Evolutionary conservation across 2,888 invertebrate genomes (phyloP).

Genomic region (Pseudeuparius sepicola): DNA sequence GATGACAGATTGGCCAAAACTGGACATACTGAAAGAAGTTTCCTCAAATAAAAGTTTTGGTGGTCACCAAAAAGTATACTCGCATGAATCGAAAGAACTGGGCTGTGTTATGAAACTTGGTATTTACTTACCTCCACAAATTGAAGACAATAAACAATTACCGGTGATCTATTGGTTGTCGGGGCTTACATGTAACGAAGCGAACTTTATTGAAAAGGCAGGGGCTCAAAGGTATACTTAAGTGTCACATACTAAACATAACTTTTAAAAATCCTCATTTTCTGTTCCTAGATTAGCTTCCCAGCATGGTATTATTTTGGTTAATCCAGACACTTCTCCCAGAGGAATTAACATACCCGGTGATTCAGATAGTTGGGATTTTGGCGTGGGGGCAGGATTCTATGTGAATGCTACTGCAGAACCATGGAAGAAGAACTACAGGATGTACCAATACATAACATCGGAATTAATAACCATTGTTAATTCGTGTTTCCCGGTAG

Average conservation of each 20-base stretch:
- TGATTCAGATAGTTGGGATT: conserved; percentile 87
- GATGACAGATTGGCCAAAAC: too few species aligned
- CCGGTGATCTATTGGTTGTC: conserved; percentile 89
- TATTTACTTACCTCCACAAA: conserved; percentile 76
- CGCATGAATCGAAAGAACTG: conserved; percentile 66
- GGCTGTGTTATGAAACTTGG: conserved; percentile 92
- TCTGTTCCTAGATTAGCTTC: conserved; percentile 57
- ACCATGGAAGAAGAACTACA: conserved; percentile 89
- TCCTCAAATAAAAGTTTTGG: conserved; percentile 67
- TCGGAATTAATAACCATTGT: conserved; percentile 71
- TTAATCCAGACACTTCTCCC: conserved; percentile 95
- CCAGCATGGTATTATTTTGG: conserved; percentile 73
- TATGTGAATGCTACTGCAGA: conserved; percentile 85
- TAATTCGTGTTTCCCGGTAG: conserved; percentile 60
- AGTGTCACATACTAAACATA: neutral
- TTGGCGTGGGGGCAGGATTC: conserved; percentile 92
- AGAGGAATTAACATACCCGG: conserved; percentile 81
- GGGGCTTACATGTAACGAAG: conserved; percentile 87
- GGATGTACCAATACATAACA: conserved; percentile 93
- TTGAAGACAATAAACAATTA: conserved; percentile 50
- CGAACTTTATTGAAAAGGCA: conserved; percentile 91
- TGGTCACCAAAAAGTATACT: conserved; percentile 76
- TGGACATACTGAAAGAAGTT: too few species aligned
- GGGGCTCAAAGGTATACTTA: conserved; percentile 71
- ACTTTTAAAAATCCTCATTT: neutral